Conservation (phyloP, 2,113 vertebrate species). For the Xiphophorus maculatus region DNA sequence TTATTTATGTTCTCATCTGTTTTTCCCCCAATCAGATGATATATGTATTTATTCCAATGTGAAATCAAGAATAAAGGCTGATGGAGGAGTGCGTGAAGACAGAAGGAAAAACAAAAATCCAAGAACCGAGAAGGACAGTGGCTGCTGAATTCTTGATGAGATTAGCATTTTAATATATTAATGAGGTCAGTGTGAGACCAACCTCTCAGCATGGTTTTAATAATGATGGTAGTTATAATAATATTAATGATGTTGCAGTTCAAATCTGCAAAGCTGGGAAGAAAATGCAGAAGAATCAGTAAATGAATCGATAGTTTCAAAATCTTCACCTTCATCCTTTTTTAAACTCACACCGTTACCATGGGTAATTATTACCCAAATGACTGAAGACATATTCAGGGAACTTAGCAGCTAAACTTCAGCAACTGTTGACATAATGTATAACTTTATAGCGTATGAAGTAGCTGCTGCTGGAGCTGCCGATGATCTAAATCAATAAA, state of each 20-base stretch:
- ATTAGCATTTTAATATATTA: conserved; percentile 56
- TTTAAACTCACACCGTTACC: conserved; percentile 3
- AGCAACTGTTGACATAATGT: conserved; percentile 2
- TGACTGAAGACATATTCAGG: background rate
- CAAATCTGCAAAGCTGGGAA: conserved; percentile 8
- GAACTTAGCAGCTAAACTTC: background rate
- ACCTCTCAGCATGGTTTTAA: conserved; percentile 42
- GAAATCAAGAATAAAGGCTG: conserved; percentile 8
- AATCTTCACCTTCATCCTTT: conserved; percentile 5
- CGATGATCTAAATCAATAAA: conserved; percentile 44
- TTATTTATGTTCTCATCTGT: conserved; percentile 61
- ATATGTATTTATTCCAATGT: conserved; percentile 34
- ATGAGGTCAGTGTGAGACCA: conserved; percentile 42
- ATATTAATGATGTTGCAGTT: conserved; percentile 47
- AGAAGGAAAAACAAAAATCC: conserved; percentile 23
- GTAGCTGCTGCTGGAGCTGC: conserved; percentile 17
- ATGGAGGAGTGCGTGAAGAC: conserved; percentile 13
- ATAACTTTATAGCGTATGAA: background rate
- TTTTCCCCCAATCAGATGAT: conserved; percentile 45
- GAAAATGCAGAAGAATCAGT: conserved; percentile 19
- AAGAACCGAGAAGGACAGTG: conserved; percentile 32
- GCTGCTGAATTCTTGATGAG: conserved; percentile 39
- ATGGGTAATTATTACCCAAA: background rate
- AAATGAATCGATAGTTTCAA: conserved; percentile 20
- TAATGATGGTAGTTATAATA: conserved; percentile 44